Percentiles rank a stretch among this genome's conserved stretches.
Evolutionary conservation across 1,140 invertebrate genomes (phyloP).

Genomic region (Oncopodura yosiiana): DNA sequence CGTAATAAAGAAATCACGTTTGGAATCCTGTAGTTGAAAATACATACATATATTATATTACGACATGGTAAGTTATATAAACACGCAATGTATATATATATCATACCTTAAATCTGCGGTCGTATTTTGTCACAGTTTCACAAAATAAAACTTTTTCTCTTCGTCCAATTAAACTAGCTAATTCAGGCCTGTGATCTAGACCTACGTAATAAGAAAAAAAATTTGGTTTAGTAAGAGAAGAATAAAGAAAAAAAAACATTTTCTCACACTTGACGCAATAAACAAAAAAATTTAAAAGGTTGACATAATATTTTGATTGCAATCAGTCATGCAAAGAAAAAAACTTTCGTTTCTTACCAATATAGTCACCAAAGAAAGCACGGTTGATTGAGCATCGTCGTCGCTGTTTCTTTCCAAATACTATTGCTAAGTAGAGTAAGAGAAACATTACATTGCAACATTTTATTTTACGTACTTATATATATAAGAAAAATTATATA

Average conservation of each 20-base stretch:
- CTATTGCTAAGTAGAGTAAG: slow-evolving; percentile 46
- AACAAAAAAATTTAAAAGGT: too few relatives aligned
- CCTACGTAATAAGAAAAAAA: too few relatives aligned
- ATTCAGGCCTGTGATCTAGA: slow-evolving; percentile 51
- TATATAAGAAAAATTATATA: background rate
- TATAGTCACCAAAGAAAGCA: slow-evolving; percentile 65
- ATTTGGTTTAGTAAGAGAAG: too few relatives aligned
- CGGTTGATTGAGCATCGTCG: slow-evolving; percentile 56
- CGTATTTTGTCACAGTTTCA: slow-evolving; percentile 59
- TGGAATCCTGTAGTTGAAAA: slow-evolving; percentile 40
- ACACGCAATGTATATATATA: background rate
- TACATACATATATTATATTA: slow-evolving; percentile 8
- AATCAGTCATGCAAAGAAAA: background rate
- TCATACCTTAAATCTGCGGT: slow-evolving; percentile 58
- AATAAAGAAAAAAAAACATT: too few relatives aligned
- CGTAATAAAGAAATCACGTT: slow-evolving; percentile 60
- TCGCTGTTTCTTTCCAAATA: slow-evolving; percentile 59
- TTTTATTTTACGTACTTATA: slow-evolving; percentile 3
- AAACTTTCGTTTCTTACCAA: too few relatives aligned
- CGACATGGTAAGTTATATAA: background rate
- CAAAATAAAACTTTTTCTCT: slow-evolving; percentile 62
- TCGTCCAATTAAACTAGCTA: slow-evolving; percentile 50
- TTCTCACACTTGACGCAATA: too few relatives aligned
- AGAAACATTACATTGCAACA: slow-evolving; percentile 9
- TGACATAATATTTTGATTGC: too few relatives aligned